Evolutionary conservation across 2,888 invertebrate genomes (phyloP), one percentile per base, ranked within the genome.

Genomic region (Dione juno): DNA sequence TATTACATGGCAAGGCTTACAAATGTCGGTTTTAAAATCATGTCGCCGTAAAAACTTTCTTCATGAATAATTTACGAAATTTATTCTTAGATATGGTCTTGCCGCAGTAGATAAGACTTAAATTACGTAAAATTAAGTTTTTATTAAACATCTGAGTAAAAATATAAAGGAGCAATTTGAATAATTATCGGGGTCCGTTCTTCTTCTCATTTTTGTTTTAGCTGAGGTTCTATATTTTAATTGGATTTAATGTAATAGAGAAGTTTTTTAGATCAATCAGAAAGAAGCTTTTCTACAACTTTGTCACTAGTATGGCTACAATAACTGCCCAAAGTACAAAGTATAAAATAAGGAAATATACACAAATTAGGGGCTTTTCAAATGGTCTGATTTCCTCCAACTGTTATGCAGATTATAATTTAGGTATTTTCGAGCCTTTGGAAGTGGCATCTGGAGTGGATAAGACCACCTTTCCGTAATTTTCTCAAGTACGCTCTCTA

Each of bases 51-150:
- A 88, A 90, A 92, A 92, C 89, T 92, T 91, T 90, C 83, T 87
- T 90, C 90, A 92, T 92, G 92, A 92, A 92, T 92, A 92, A 92
- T 92, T 92, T 91, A 92, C 89, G 81, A 88, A 92, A 90, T 87
- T 90, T 89, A 88, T 89, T 88, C 89, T 81, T 84, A 90, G 91
- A 91, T 92, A 90, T 90, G 89, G 86, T 89, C 88, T 88, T 88
- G 89, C 87, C 80, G 85, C 84, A 77, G 85, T 82, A 89, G 92
- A 92, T 91, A 92, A 90, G 90, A 90, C 89, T 90, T 88, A 89
- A 92, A 89, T 90, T 90, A 89, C 84, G 86, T 77, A 78, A 87
- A 89, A 90, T 90, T 90, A 86, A 87, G 80, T 88, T 90, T 89
- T 90, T 88, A 89, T 88, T 89, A 86, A 85, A 86, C 85, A 86